phyloP scores from a whole-genome alignment of 2,113 vertebrate species.

The Carollia perspicillata region DNA sequence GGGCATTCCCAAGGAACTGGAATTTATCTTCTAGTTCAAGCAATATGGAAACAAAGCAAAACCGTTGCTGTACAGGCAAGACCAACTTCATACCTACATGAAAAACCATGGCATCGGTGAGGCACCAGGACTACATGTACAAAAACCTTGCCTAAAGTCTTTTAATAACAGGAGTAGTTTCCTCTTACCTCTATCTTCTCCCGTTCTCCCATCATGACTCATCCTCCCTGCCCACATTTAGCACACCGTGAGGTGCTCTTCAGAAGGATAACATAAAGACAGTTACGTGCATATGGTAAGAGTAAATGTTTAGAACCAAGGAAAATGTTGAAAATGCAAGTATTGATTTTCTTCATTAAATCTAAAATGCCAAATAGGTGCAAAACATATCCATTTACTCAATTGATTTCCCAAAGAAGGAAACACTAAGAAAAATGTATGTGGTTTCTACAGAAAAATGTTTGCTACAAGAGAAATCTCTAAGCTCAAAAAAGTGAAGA shows the following conservation, averaged over 20 bases:
- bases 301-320: background rate
- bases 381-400: background rate
- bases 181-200: background rate
- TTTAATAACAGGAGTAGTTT: background rate
- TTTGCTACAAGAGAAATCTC: slow-evolving; percentile 33
- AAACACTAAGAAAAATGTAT: slow-evolving; percentile 43
- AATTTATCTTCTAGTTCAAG: background rate
- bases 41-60: background rate
- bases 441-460: background rate
- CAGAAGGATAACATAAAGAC: background rate
- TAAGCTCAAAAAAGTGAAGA: slow-evolving; percentile 26
- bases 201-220: background rate
- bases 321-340: background rate
- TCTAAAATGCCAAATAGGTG: slow-evolving; percentile 16
- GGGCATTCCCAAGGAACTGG: background rate
- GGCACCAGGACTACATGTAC: background rate
- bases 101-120: background rate
- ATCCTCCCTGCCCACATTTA: background rate
- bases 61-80: background rate
- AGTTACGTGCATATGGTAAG: background rate
- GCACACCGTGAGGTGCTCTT: background rate
- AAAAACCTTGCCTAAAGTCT: background rate
- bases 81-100: background rate
- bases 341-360: slow-evolving; percentile 29
- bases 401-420: background rate